Percentiles rank a stretch among this genome's conserved stretches.
phyloP scores from a whole-genome alignment of 1,140 invertebrate species.

The Parasteatoda tepidariorum region DNA sequence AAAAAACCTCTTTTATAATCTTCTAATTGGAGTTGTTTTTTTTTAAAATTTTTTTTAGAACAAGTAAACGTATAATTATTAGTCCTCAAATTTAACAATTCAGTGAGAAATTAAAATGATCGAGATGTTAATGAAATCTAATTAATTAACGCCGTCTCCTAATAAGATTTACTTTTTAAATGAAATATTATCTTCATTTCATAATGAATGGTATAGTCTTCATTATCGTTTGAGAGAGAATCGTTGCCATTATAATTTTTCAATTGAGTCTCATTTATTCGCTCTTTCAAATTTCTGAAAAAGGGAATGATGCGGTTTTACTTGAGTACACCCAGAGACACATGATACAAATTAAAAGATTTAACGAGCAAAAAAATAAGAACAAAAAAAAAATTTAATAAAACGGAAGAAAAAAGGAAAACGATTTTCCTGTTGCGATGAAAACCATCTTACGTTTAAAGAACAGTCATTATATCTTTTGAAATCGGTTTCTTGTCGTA shows the following conservation, averaged over 20 bases:
- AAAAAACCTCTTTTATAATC: background rate
- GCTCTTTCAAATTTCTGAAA: background rate
- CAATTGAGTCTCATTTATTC: background rate
- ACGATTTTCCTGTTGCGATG: background rate
- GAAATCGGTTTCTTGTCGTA: background rate
- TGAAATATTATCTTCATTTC: background rate
- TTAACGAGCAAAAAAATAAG: constrained; percentile 11
- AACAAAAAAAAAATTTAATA: constrained; percentile 5
- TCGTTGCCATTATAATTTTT: constrained; percentile 4
- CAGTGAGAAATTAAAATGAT: background rate
- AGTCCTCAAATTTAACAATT: background rate
- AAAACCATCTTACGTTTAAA: background rate
- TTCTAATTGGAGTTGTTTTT: no score
- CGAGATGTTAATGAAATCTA: constrained; percentile 10
- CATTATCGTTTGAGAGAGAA: background rate
- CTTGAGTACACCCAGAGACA: background rate
- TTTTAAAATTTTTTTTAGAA: no score
- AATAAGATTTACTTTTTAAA: background rate
- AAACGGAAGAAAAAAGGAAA: background rate
- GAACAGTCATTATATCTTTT: constrained; percentile 16
- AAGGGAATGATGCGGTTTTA: background rate
- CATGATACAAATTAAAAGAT: constrained; percentile 42
- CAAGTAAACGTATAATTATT: background rate
- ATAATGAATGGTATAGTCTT: background rate
- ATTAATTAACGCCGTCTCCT: constrained; percentile 23